Evolutionary conservation across 2,797 vertebrate genomes (phyloP).

Genomic region (Chloroceryle amazona): DNA sequence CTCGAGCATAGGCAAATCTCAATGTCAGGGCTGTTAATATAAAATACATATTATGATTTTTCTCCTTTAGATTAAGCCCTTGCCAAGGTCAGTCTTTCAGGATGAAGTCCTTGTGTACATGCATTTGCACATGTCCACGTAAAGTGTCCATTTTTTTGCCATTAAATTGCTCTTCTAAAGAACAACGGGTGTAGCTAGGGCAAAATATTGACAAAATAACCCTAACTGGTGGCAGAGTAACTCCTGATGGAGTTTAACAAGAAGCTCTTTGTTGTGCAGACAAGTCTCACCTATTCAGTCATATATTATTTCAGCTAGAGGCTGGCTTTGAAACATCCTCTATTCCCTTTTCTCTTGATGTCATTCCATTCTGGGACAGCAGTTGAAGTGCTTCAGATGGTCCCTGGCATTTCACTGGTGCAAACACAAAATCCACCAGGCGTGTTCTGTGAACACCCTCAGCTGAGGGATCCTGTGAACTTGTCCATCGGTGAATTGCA

Average conservation of each 20-base stretch:
- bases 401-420: not conserved
- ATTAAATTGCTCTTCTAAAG: not conserved
- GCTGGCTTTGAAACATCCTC: not conserved
- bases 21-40: not conserved
- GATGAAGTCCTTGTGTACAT: fast-evolving
- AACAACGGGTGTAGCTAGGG: not conserved
- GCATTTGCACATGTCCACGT: fast-evolving
- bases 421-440: not conserved
- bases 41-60: not conserved
- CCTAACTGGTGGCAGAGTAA: not conserved
- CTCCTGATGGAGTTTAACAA: not conserved
- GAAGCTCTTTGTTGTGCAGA: not conserved
- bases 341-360: not conserved
- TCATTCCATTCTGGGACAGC: fast-evolving
- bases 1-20: not conserved
- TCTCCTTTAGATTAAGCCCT: not conserved
- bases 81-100: not conserved
- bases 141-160: not conserved
- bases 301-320: not conserved
- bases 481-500: not conserved
- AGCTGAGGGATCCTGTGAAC: not conserved
- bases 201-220: not conserved
- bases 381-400: not conserved
- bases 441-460: not conserved
- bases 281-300: fast-evolving